phyloP scores from a whole-genome alignment of 2,888 invertebrate genomes.

The Synanthedon formicaeformis region DNA sequence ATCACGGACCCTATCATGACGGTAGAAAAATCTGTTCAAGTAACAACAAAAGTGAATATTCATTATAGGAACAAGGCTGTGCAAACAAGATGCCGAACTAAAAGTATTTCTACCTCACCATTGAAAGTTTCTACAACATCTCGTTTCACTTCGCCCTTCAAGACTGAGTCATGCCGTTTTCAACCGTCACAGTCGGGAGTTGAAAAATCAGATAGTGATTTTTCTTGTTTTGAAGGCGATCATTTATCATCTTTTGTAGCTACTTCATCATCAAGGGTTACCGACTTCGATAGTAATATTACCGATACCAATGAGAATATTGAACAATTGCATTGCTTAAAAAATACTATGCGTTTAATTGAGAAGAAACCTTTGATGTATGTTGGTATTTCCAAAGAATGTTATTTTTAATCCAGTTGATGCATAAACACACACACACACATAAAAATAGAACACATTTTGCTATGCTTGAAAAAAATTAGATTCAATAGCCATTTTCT shows the following conservation, averaged over 20 bases:
- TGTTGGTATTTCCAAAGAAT: slow-evolving; percentile 7
- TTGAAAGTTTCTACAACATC: slow-evolving; percentile 1
- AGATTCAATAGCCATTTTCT: slow-evolving; percentile 12
- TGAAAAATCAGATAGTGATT: not conserved
- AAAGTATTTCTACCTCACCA: slow-evolving; percentile 1
- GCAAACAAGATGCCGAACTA: not conserved
- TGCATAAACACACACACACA: slow-evolving; percentile 9
- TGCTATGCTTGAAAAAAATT: slow-evolving; percentile 11
- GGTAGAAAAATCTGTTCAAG: too few relatives aligned
- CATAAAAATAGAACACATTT: slow-evolving; percentile 8
- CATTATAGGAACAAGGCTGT: too few relatives aligned
- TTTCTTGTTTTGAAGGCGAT: not conserved
- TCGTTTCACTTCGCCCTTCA: slow-evolving; percentile 1
- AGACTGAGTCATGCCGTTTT: slow-evolving; percentile 1
- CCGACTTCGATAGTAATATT: too few relatives aligned
- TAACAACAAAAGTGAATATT: too few relatives aligned
- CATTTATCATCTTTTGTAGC: too few relatives aligned
- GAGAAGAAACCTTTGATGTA: slow-evolving; percentile 9
- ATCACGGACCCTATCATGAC: too few relatives aligned
- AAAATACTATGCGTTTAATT: slow-evolving; percentile 6
- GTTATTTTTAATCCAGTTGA: slow-evolving; percentile 5
- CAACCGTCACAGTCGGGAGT: slow-evolving; percentile 1
- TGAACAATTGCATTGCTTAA: too few relatives aligned
- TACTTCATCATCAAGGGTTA: too few relatives aligned
- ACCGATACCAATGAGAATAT: too few relatives aligned